Evolutionary conservation across 2,113 vertebrate genomes (phyloP), one percentile per base, ranked within the genome.

Genomic region (Cyprinus carpio): DNA sequence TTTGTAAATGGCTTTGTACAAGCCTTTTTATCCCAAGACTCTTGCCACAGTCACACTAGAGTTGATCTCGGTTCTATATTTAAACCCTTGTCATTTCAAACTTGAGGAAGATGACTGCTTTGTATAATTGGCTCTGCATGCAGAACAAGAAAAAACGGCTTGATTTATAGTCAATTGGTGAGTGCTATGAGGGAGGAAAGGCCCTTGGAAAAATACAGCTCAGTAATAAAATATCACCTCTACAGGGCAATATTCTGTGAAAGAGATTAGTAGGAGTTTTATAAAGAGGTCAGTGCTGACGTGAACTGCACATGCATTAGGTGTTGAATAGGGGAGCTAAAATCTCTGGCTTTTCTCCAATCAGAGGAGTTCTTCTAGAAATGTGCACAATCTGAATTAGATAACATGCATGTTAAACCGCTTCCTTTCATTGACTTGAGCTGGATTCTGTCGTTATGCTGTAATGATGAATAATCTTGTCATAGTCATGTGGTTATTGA

Each of bases 161-260:
- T 83, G 49, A 83, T 83, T 83, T 83, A 83, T 72, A 6, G 46
- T 34, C 64, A 83, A 20, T 83, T 71, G 64, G 72, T 71, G 81
- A 72, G 81, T 72, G 81, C 81, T 72, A 46, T 11, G 51, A 74
- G 31, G 23, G 67, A 40, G 43, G 51, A 83, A 83, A 83, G 67
- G 81, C 25, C 80, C 46, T 69, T n/a, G 43, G 62, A 54, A 82
- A 72, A 76, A 83, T 56, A 72, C 40, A 72, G 49, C 67, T 58
- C 49, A 13, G 51, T 72, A 72, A 83, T 72, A 83, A 71, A 72
- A 72, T 27, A 54, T 82, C 49, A 58, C 81, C 51, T 58, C 31
- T n/a, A n/a, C 11, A 58, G 65, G 13, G 67, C 65, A 37, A n/a
- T 82, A 15, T 56, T 74, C 49, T 25, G 67, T 67, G 15, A 29